Evolutionary conservation across 2,888 invertebrate genomes (phyloP).

Genomic region (Xylocampa areola): DNA sequence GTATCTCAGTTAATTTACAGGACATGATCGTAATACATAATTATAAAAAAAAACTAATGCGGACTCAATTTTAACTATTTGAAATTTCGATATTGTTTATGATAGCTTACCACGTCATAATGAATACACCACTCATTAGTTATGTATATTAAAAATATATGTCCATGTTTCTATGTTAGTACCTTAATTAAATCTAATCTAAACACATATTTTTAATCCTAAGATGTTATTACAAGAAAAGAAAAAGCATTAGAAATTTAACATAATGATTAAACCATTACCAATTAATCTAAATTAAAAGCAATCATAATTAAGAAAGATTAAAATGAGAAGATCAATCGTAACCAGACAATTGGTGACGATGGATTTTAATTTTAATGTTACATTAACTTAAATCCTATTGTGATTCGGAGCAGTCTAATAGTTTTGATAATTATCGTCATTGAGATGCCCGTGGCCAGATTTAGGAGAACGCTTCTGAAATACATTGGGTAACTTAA

Average conservation of each 20-base stretch:
- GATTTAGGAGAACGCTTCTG: not conserved
- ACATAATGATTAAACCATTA: constrained; percentile 18
- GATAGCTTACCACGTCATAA: too few relatives aligned
- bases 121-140: too few relatives aligned
- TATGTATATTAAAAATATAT: too few relatives aligned
- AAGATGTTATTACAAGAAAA: constrained; percentile 1
- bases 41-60: too few relatives aligned
- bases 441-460: not conserved
- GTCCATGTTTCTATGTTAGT: not conserved
- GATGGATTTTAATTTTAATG: not conserved
- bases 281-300: constrained; percentile 20
- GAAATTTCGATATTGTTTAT: too few relatives aligned
- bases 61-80: too few relatives aligned
- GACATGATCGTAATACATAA: too few relatives aligned
- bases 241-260: not conserved
- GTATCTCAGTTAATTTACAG: too few relatives aligned
- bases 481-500: too few relatives aligned
- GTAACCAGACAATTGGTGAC: not conserved
- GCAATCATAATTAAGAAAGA: not conserved
- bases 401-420: constrained; percentile 17
- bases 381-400: not conserved
- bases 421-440: constrained; percentile 1
- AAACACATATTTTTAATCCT: constrained; percentile 16
- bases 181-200: constrained; percentile 13
- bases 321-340: not conserved